Percentiles rank a stretch among this genome's conserved stretches.
phyloP scores from a whole-genome alignment of 2,888 invertebrate genomes.

The Chloromyia formosa region DNA sequence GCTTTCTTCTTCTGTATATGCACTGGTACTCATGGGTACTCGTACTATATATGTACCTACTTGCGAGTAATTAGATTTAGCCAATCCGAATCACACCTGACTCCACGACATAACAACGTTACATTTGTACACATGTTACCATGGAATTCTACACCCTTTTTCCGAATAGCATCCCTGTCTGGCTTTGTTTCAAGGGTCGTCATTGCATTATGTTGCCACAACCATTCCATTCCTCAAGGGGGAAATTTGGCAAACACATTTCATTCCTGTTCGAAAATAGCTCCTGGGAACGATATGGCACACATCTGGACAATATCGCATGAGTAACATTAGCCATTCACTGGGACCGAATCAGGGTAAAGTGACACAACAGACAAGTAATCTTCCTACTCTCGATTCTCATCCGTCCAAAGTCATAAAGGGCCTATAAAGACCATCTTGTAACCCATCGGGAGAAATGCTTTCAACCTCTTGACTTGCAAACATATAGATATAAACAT shows the following conservation, averaged over 20 bases:
- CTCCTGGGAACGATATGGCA: neutral
- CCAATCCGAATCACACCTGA: no score
- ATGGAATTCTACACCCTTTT: no score
- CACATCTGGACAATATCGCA: conserved; percentile 47
- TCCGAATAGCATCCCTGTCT: no score
- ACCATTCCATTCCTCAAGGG: conserved; percentile 5
- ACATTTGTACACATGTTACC: no score
- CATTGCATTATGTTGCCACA: conserved; percentile 20
- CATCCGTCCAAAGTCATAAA: conserved; percentile 17
- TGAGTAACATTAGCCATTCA: conserved; percentile 37
- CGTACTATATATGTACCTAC: no score
- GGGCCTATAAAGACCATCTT: conserved; percentile 2
- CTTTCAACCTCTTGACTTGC: conserved; percentile 43
- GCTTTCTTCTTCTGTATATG: no score
- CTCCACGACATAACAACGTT: no score
- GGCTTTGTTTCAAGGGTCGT: neutral
- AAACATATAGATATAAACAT: conserved; percentile 1
- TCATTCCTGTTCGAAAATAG: conserved; percentile 18
- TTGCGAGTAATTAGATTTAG: no score
- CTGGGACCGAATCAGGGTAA: conserved; percentile 40
- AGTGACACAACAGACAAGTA: conserved; percentile 20
- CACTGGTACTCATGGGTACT: no score
- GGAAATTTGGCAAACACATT: conserved; percentile 40
- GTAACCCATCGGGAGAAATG: conserved; percentile 35
- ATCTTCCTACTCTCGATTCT: conserved; percentile 25